Evolutionary conservation across 2,797 vertebrate species (phyloP).

Genomic region (Parauchenoglanis punctatus): DNA sequence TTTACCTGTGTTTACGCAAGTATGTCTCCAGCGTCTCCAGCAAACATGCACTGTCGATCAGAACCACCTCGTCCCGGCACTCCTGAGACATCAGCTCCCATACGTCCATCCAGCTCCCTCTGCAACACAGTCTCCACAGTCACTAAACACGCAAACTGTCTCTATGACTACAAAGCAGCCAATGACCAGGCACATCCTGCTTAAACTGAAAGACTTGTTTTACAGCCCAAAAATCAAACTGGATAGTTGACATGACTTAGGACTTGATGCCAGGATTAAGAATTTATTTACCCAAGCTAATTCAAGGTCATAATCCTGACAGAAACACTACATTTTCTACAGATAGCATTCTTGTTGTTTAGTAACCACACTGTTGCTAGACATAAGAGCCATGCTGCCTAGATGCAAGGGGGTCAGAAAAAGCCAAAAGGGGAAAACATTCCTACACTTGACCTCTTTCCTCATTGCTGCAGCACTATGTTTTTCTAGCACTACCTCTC

Average conservation of each 20-base stretch:
- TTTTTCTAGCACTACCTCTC: conserved; percentile 73
- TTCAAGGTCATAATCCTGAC: neutral
- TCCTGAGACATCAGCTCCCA: conserved; percentile 99
- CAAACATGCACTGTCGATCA: conserved; percentile 92
- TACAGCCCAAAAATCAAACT: neutral
- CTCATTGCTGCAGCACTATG: conserved; percentile 69
- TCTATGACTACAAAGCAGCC: conserved; percentile 7
- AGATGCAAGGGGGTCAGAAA: conserved; percentile 74
- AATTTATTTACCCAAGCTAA: neutral
- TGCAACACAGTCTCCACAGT: conserved; percentile 63
- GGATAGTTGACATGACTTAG: neutral
- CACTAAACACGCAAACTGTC: conserved; percentile 23
- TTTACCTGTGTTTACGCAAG: conserved; percentile 94
- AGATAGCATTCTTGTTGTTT: neutral
- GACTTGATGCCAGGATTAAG: neutral
- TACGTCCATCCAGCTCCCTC: conserved; percentile 97
- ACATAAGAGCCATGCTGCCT: conserved; percentile 52
- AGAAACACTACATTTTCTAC: neutral
- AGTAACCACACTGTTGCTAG: neutral
- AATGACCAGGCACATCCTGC: neutral
- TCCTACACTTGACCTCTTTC: conserved; percentile 76
- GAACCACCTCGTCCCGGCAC: conserved; percentile 95
- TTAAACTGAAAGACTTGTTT: neutral
- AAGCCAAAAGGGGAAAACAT: conserved; percentile 75
- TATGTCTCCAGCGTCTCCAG: conserved; percentile 96